Evolutionary conservation across 2,888 invertebrate species (phyloP).

Genomic region (Chironomus tentans): DNA sequence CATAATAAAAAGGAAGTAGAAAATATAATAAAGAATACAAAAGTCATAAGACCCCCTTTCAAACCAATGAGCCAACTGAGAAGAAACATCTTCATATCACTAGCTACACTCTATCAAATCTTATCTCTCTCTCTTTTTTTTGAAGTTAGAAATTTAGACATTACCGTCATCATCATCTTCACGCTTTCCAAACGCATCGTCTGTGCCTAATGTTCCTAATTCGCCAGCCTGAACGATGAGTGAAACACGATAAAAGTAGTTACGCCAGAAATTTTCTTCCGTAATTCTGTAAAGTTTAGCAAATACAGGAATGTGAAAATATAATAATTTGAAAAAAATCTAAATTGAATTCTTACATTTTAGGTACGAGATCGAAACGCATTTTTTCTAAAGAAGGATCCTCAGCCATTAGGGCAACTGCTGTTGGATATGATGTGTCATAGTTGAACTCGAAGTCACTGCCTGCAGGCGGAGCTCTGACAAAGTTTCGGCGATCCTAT

Average conservation of each 20-base stretch:
- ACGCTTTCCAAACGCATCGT: slow-evolving; percentile 41
- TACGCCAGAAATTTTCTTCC: slow-evolving; percentile 99
- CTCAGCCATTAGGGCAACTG: slow-evolving; percentile 87
- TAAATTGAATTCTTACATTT: slow-evolving; percentile 68
- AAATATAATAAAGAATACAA: slow-evolving; percentile 27
- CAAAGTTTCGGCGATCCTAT: slow-evolving; percentile 93
- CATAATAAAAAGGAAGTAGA: slow-evolving; percentile 21
- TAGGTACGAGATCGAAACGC: slow-evolving; percentile 98
- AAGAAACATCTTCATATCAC: too few species aligned
- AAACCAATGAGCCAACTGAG: too few species aligned
- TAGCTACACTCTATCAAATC: too few species aligned
- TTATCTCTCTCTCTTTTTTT: too few species aligned
- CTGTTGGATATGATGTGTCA: slow-evolving; percentile 84
- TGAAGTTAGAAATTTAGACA: slow-evolving; percentile 14
- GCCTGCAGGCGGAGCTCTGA: slow-evolving; percentile 91
- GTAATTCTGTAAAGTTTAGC: slow-evolving; percentile 58
- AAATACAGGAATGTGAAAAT: too few species aligned
- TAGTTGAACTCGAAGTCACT: slow-evolving; percentile 95
- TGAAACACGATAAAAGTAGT: slow-evolving; percentile 98
- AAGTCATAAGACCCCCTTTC: too few species aligned
- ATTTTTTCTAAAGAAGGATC: slow-evolving; percentile 95
- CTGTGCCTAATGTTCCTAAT: slow-evolving; percentile 42
- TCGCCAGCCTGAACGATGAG: slow-evolving; percentile 96
- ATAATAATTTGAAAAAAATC: neutral
- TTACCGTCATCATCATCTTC: slow-evolving; percentile 38